Evolutionary conservation across 1,140 invertebrate genomes (phyloP), one percentile per base, ranked within the genome.

Genomic region (Aphaenogaster floridana): DNA sequence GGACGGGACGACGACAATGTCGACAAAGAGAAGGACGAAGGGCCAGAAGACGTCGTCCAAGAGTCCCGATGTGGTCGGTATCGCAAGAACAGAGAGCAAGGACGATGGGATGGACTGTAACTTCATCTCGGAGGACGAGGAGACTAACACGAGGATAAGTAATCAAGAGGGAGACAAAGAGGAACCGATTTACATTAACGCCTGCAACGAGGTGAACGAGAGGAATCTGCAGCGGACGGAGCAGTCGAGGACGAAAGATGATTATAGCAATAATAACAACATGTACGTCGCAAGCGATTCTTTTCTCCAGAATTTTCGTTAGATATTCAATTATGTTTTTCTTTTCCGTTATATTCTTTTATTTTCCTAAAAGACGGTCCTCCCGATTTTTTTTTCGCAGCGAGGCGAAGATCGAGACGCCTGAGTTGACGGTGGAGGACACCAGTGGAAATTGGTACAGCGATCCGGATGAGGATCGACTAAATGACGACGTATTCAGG

Each of bases 361-460:
- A 36, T 63, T 74, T 1, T 36, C 1, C 39, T 28, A 28, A 34
- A 61, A 61, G 7, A 76, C 9, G 3, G 28, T 36, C 6, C 5
- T 59, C 57, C 21, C 39, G n/a, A 76, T 80, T 17, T 86, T 69
- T 72, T 76, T 86, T 85, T 88, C 64, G 17, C 81, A 93, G 94
- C 66, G 50, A 79, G 15, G 76, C 76, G 9, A 96, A 96, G 94
- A 96, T 97, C 78, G 96, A 96, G 34, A 96, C 87, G 7, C 96
- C 96, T 8, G 96, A 96, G 57, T 95, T 95, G 79, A 96, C 86
- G 6, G 92, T 94, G 17, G 95, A 96, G 59, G 96, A 96, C 72
- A 95, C 96, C 2, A 97, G 96, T 91, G 96, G 97, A 86, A 97
- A 97, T 90, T 97, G 97, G 97, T 97, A 97, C 92, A 97, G 97